Percentiles rank a stretch among this genome's conserved stretches.
Evolutionary conservation across 2,888 invertebrate species (phyloP).

Genomic region (Drepanosiphum platanoidis): DNA sequence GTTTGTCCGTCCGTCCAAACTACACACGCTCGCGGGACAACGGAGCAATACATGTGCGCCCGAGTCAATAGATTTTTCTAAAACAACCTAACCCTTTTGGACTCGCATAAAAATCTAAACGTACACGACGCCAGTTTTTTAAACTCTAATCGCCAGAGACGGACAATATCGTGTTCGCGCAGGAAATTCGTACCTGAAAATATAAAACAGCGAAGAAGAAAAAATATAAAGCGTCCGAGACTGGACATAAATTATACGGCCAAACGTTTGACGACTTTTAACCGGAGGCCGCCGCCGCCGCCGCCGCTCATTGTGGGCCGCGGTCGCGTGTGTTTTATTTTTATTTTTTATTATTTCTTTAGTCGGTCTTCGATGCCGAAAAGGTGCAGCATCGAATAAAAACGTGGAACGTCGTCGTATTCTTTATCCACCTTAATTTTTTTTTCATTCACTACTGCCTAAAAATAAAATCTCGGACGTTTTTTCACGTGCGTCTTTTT

Average conservation of each 20-base stretch:
- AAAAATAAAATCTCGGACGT: constrained; percentile 4
- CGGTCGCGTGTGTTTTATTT: not conserved
- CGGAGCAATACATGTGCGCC: not conserved
- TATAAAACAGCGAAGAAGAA: not conserved
- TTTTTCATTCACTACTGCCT: not conserved
- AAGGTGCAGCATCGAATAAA: not conserved
- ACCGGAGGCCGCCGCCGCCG: not conserved
- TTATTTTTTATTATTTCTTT: constrained; percentile 9
- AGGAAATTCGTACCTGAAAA: not conserved
- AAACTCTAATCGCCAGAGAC: not conserved
- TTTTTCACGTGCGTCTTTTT: not conserved
- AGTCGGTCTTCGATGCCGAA: not conserved
- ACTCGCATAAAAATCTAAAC: no score
- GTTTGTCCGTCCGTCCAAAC: constrained; percentile 1
- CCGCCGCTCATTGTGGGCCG: not conserved
- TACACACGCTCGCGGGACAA: not conserved
- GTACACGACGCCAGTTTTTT: constrained; percentile 2
- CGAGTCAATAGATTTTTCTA: no score
- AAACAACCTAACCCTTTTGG: no score
- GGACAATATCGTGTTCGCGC: not conserved
- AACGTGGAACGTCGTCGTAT: not conserved
- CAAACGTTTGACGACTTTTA: constrained; percentile 37
- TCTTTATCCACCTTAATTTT: not conserved
- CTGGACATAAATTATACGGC: constrained; percentile 11
- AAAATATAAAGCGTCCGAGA: not conserved